Conservation (phyloP, 2,113 vertebrate species). For the Thinocorus orbignyianus region DNA sequence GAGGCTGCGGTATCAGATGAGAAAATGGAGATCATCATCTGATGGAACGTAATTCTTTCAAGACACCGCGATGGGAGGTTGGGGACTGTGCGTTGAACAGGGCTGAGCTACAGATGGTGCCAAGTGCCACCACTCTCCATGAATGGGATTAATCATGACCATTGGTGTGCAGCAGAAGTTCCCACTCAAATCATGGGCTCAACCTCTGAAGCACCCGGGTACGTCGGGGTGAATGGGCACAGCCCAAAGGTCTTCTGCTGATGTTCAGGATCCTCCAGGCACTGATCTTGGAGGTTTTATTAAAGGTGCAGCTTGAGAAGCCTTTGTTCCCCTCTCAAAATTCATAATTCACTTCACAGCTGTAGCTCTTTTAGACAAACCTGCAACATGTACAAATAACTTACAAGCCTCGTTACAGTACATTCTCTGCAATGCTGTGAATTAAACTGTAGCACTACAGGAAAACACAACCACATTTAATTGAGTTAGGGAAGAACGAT, state of each 20-base stretch:
- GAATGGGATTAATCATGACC: accelerated
- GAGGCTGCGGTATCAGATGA: neutral
- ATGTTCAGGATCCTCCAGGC: neutral
- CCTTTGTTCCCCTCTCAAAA: neutral
- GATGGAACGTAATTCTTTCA: accelerated
- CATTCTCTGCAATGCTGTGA: neutral
- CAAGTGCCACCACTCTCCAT: neutral
- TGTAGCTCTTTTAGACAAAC: neutral
- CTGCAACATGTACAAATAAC: neutral
- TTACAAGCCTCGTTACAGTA: neutral
- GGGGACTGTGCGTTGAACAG: neutral
- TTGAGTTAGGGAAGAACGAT: conserved; percentile 55
- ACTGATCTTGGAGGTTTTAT: neutral
- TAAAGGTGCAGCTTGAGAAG: neutral
- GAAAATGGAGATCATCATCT: neutral
- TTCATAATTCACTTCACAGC: neutral
- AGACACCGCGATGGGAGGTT: accelerated
- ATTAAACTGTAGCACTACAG: neutral
- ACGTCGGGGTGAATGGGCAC: accelerated
- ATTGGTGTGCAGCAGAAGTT: neutral
- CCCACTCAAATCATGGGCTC: neutral
- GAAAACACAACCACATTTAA: neutral
- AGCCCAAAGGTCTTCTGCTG: neutral
- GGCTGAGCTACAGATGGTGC: neutral
- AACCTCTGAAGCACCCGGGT: neutral